Evolutionary conservation across 2,113 vertebrate species (phyloP), one percentile per base, ranked within the genome.

Genomic region (Paradoxurus hermaphroditus): DNA sequence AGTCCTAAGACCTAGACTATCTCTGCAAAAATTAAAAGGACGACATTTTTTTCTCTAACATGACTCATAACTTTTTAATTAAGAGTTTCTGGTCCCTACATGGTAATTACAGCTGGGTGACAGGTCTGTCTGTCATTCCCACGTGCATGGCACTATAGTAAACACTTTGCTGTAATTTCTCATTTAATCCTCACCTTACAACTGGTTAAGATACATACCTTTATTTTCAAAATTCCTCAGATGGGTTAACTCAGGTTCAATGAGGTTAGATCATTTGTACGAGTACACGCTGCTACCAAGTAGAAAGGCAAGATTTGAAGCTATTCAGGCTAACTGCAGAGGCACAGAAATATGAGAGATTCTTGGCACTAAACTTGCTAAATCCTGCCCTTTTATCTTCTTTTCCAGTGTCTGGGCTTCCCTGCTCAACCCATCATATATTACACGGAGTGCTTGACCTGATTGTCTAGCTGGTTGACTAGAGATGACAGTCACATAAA

Each of bases 71-170:
- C 3, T 83, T 77, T 31, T 25, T 72, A 46, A 39, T 46, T 36
- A 72, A 51, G 41, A 15, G 6, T 15, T 81, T 51, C 29, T 29
- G 15, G 3, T 41, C 9, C 21, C 10, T 5, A 5, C 16, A 23
- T 1, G 39, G 16, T 9, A 63, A 11, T 5, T n/a, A 3, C 67
- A 12, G n/a, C 7, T 41, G 72, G 21, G 4, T 9, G 44, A 9
- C 31, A 19, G 1, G 11, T 29, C 70, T 39, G 18, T 39, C 23
- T 31, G 23, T 36, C 68, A 9, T 23, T 23, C 1, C 18, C 2
- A 0, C 3, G 4, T 65, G 46, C n/a, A 7, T 1, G 41, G 1
- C 11, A n/a, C 34, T 15, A 21, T 2, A 6, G 18, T 27, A 23
- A 86, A 27, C 19, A 59, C 10, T 49, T 46, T 49, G 29, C 2